Evolutionary conservation across 2,797 vertebrate species (phyloP), one percentile per base, ranked within the genome.

Genomic region (Microctenopoma lineatum): DNA sequence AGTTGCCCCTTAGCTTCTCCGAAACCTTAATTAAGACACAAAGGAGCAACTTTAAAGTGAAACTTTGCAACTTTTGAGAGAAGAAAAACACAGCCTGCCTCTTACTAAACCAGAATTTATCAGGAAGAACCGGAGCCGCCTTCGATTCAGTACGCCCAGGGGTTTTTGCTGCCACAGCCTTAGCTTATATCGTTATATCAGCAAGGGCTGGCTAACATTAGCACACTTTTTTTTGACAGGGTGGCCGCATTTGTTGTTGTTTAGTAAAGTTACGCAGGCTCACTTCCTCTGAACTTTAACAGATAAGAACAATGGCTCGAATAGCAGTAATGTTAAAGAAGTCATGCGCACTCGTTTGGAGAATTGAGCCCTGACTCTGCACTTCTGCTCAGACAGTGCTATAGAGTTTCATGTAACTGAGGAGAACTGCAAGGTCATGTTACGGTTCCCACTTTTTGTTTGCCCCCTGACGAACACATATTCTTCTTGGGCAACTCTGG

Each of bases 1-100:
- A n/a, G 44, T 21, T 39, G n/a, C 27, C 27, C 45, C 61, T 45
- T 45, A 45, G 44, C 44, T 45, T 45, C n/a, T 18, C 16, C 18
- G 18, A 45, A 32, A 52, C 34, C 39, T 39, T 70, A 70, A 79
- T 79, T 48, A 73, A 76, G 3, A 32, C 58, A 59, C 38, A 52
- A 59, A 57, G 38, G 42, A 62, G 57, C 57, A 67, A 42, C 34
- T 52, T 62, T 54, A 61, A 65, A 53, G n/a, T 45, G 44, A 45
- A 45, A 45, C 44, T 45, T 45, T 45, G 44, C 44, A 45, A 45
- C 16, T 45, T 18, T 45, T 45, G 44, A 45, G 9, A 18, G n/a
- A 18, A 9, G n/a, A 45, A 45, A 18, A 45, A 18, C 42, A 45
- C 44, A n/a, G 44, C 18, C n/a, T 45, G 44, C 44, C 44, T 45